A percentile compares a stretch with the other conserved stretches of the same genome.
phyloP scores from a whole-genome alignment of 2,113 vertebrate species.

The Plectropomus leopardus region DNA sequence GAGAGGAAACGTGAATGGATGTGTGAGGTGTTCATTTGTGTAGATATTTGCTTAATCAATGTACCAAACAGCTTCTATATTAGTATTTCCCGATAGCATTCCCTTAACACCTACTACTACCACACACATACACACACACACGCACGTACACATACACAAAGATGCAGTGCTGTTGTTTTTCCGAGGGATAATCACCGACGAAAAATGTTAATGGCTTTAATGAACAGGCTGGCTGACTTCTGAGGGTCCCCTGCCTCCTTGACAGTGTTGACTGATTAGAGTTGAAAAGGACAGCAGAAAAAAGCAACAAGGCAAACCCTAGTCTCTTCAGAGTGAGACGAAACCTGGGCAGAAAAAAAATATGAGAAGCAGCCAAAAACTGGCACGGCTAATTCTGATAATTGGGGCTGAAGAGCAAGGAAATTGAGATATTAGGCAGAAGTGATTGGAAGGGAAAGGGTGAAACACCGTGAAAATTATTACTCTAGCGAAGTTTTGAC shows the following conservation, averaged over 20 bases:
- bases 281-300: slow-evolving; percentile 43
- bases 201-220: slow-evolving; percentile 76
- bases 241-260: slow-evolving; percentile 47
- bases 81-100: slow-evolving; percentile 1
- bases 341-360: slow-evolving; percentile 16
- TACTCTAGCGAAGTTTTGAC: neutral
- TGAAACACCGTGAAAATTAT: neutral
- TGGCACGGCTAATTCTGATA: slow-evolving; percentile 39
- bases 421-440: slow-evolving; percentile 6
- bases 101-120: neutral
- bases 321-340: slow-evolving; percentile 6
- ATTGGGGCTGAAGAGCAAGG: slow-evolving; percentile 18
- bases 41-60: slow-evolving; percentile 3
- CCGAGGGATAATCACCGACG: slow-evolving; percentile 58
- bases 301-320: slow-evolving; percentile 24
- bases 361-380: slow-evolving; percentile 25
- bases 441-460: neutral
- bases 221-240: slow-evolving; percentile 62
- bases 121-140: slow-evolving; percentile 7
- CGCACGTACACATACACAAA: neutral
- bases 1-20: slow-evolving; percentile 1
- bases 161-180: slow-evolving; percentile 42
- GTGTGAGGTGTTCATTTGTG: slow-evolving; percentile 20
- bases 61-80: slow-evolving; percentile 2
- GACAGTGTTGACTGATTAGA: slow-evolving; percentile 55